phyloP scores from a whole-genome alignment of 1,140 invertebrate species.

The Chlorops oryzae region DNA sequence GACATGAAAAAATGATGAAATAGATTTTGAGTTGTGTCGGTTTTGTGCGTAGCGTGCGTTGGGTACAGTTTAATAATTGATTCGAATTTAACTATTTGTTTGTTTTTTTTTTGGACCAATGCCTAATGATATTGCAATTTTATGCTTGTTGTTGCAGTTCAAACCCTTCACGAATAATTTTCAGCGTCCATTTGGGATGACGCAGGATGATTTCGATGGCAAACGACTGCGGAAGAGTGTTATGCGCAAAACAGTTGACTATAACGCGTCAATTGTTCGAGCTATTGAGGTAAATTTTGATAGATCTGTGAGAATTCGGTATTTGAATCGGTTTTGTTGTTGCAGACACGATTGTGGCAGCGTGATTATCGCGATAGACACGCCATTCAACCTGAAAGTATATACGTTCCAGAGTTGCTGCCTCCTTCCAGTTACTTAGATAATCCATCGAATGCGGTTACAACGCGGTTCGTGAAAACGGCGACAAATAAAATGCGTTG shows the following conservation, averaged over 20 bases:
- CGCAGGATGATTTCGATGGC: conserved; percentile 87
- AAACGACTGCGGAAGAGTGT: conserved; percentile 92
- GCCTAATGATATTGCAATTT: conserved; percentile 1
- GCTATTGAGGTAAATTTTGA: conserved; percentile 62
- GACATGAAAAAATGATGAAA: no score
- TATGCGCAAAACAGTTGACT: conserved; percentile 96
- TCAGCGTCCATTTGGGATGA: conserved; percentile 50
- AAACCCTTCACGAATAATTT: conserved; percentile 43
- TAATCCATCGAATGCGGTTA: conserved; percentile 95
- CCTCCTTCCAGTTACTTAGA: conserved; percentile 85
- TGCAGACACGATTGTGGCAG: conserved; percentile 86
- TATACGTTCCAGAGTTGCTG: conserved; percentile 80
- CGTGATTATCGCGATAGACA: conserved; percentile 80
- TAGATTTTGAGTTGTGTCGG: no score
- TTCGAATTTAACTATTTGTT: neutral
- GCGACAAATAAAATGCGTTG: conserved; percentile 99
- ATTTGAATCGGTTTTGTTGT: conserved; percentile 19
- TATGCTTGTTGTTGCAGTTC: no score
- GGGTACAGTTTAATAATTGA: neutral
- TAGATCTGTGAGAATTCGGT: conserved; percentile 1
- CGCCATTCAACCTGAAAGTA: conserved; percentile 84
- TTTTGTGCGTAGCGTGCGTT: neutral
- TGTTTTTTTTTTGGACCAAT: neutral
- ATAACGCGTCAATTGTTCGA: conserved; percentile 93
- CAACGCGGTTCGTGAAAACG: conserved; percentile 93